These are phyloP conservation scores for Marisa cornuarietis DNA, from an alignment of 1,140 invertebrate species.

Conservation along the genomic window DNA sequence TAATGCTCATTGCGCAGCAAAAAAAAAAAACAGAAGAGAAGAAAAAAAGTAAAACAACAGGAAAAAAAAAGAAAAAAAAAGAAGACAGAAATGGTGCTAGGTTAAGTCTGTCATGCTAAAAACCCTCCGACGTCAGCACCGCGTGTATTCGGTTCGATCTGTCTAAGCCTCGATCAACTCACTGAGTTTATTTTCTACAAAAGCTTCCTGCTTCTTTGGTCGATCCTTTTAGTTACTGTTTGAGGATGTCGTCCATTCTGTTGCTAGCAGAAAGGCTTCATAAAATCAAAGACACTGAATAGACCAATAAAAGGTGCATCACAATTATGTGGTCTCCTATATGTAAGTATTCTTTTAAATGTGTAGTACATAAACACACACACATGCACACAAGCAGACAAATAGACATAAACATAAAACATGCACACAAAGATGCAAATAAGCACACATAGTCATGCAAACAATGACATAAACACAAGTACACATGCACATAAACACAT, in stretches of 20 bases:
- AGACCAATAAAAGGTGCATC: background rate
- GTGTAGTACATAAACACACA: background rate
- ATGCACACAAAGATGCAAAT: background rate
- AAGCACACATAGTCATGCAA: too few species aligned
- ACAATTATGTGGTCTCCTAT: background rate
- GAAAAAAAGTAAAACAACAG: too few species aligned
- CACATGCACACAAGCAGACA: background rate
- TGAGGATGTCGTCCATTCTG: background rate
- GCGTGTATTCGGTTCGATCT: too few species aligned
- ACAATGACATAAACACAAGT: background rate
- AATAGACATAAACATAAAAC: background rate
- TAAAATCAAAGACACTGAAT: background rate
- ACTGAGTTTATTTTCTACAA: too few species aligned
- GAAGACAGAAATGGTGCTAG: too few species aligned
- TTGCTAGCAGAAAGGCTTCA: background rate
- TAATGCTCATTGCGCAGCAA: too few species aligned
- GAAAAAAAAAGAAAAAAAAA: too few species aligned
- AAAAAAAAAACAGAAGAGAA: too few species aligned
- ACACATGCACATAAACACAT: constrained; percentile 6
- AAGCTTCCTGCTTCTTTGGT: background rate
- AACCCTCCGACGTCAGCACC: too few species aligned
- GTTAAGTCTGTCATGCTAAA: too few species aligned
- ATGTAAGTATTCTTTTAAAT: background rate
- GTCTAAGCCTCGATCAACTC: too few species aligned
- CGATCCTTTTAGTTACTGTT: background rate